A percentile compares a stretch with the other conserved stretches of the same genome.
Evolutionary conservation across 1,140 invertebrate species (phyloP).

Genomic region (Apolygus lucorum): DNA sequence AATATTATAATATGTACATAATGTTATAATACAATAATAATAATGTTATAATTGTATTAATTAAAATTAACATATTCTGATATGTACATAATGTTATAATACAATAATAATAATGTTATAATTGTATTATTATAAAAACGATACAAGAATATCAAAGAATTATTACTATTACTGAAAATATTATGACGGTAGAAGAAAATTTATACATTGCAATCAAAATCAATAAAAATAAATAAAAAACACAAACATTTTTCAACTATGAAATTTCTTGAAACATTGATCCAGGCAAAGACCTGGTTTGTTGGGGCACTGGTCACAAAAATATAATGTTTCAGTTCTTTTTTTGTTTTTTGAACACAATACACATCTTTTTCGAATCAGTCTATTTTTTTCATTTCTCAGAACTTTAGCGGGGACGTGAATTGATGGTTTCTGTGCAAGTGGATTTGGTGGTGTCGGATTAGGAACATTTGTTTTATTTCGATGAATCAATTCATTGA

Average conservation of each 20-base stretch:
- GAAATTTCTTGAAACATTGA: conserved; percentile 11
- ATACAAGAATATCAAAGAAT: conserved; percentile 1
- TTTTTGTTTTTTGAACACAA: conserved; percentile 13
- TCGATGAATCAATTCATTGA: conserved; percentile 8
- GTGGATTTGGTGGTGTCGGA: conserved; percentile 7
- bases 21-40: too few relatives aligned
- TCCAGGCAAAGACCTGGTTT: conserved; percentile 16
- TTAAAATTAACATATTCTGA: background rate
- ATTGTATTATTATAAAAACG: conserved; percentile 1
- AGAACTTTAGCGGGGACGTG: conserved; percentile 14
- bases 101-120: background rate
- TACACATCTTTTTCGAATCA: conserved; percentile 14
- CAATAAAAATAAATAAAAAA: conserved; percentile 4
- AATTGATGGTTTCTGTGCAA: conserved; percentile 7
- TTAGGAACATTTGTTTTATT: conserved; percentile 4
- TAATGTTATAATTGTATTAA: background rate
- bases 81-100: conserved; percentile 1
- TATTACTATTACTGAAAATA: background rate
- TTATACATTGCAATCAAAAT: conserved; percentile 13
- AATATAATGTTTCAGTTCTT: conserved; percentile 15
- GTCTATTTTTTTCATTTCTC: conserved; percentile 10
- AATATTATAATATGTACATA: background rate
- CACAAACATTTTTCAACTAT: conserved; percentile 13
- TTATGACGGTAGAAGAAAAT: conserved; percentile 8
- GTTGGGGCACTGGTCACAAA: conserved; percentile 14